A percentile compares a stretch with the other conserved stretches of the same genome.
Conservation (phyloP, 2,888 invertebrate species). For the Parnassius mnemosyne region DNA sequence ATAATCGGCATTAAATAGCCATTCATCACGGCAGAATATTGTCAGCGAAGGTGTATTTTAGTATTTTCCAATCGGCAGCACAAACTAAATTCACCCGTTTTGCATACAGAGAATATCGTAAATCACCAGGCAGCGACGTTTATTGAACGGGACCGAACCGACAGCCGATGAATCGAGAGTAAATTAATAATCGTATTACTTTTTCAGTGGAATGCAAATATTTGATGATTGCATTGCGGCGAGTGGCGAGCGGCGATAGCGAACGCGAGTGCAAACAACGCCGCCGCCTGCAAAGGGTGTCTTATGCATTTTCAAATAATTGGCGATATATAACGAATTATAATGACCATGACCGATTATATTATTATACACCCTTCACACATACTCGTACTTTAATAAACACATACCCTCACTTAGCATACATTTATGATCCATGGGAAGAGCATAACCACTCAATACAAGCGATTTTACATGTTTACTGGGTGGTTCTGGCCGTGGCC, state of each 20-base stretch:
- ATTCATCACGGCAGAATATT: slow-evolving; percentile 1
- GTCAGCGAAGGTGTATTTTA: slow-evolving; percentile 26
- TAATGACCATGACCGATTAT: not conserved
- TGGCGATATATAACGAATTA: not conserved
- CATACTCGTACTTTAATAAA: too few relatives aligned
- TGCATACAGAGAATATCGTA: slow-evolving; percentile 62
- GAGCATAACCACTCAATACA: too few relatives aligned
- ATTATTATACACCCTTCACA: too few relatives aligned
- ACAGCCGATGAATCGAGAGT: slow-evolving; percentile 63
- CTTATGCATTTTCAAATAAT: slow-evolving; percentile 15
- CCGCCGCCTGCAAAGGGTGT: slow-evolving; percentile 12
- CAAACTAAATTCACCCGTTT: slow-evolving; percentile 58
- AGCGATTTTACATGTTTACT: too few relatives aligned
- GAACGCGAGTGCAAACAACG: slow-evolving; percentile 29
- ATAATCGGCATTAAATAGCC: slow-evolving; percentile 2
- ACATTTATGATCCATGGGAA: too few relatives aligned
- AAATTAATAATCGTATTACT: slow-evolving; percentile 80
- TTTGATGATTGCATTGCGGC: slow-evolving; percentile 74
- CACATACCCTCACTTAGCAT: too few relatives aligned
- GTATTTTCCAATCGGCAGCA: slow-evolving; percentile 40
- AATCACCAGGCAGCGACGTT: slow-evolving; percentile 45
- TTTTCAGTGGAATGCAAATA: slow-evolving; percentile 77
- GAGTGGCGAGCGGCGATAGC: slow-evolving; percentile 54
- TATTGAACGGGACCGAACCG: slow-evolving; percentile 58
- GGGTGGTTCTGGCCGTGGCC: too few relatives aligned